phyloP scores from a whole-genome alignment of 30 jellyfish, hydroid and myxozoan genomes.

The Hydractinia symbiolongicarpus region DNA sequence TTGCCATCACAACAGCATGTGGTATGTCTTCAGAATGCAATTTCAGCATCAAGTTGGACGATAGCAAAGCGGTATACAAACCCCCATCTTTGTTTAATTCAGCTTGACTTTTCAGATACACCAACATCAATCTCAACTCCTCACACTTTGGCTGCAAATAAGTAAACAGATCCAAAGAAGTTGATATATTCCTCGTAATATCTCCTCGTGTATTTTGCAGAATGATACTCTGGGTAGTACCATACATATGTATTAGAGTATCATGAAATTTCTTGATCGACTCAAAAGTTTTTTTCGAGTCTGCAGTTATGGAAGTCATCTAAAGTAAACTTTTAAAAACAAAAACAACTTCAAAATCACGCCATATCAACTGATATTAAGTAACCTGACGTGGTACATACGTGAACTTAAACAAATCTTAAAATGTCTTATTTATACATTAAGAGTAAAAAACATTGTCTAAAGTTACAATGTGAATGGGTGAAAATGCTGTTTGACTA shows the following conservation, averaged over 20 bases:
- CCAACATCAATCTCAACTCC: conserved; percentile 4
- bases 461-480: too few relatives aligned
- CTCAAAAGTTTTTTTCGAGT: background rate
- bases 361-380: too few relatives aligned
- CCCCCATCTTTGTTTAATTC: conserved; percentile 3
- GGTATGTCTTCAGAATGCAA: background rate
- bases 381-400: too few relatives aligned
- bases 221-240: background rate
- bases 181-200: background rate
- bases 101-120: background rate
- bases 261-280: background rate
- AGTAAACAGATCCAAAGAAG: background rate
- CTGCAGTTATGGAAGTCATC: too few relatives aligned
- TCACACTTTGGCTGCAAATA: conserved; percentile 4
- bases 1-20: background rate
- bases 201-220: conserved; percentile 1
- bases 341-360: too few relatives aligned
- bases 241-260: background rate
- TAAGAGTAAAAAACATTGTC: too few relatives aligned
- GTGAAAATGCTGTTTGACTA: too few relatives aligned
- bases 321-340: too few relatives aligned
- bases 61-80: background rate
- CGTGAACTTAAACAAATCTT: too few relatives aligned
- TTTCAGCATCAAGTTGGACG: background rate
- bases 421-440: too few relatives aligned